Base-by-base conservation (phyloP, 2,797 vertebrate genomes). In the Syndactyla subalaris region DNA sequence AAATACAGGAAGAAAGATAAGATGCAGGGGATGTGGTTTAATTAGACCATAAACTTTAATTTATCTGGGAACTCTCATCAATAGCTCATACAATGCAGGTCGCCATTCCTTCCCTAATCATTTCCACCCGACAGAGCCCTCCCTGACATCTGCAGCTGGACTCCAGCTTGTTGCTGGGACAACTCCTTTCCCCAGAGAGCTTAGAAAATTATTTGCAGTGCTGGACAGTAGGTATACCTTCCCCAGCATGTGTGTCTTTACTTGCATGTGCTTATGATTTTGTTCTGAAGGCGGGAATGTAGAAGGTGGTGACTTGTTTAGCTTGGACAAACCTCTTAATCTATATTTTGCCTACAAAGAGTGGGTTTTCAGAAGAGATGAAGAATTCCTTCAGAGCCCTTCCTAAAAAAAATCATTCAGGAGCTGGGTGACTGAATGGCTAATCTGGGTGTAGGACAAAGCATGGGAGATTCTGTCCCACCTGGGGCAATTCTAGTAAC, bases 21-120 rank as follows among this genome's bases (percentile, higher is more conserved):
- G 85, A 89, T 92, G 65, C 73, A 65, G 68, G 89, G 82, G 65
- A 95, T 95, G 76, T 83, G 94, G 79, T 96, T 92, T 91, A 92
- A 95, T 95, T 95, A 72, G 89, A 61, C 89, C 62, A 92, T 95
- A 95, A 96, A 96, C 85, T 85, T 94, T 45, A 96, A 85, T 85
- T 96, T 96, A 77, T 91, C 93, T 96, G 94, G 96, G 93, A 95
- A 92, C 93, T 95, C 88, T 96, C 92, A 95, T 93, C 93, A 92
- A 95, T 96, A 95, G 91, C 89, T 96, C 85, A 51, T 88, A 85
- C 9, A 16, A 10, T 91, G 39, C 68, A 91, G 94, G 96, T 92
- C 87, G 77, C 87, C 78, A 91, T 93, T 95, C 94, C 75, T 91
- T 92, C 61, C 54, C 62, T 96, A 96, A 97, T 95, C 92, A 77